Evolutionary conservation across 2,113 vertebrate species (phyloP), one percentile per base, ranked within the genome.

Genomic region (Poeciliopsis prolifica): DNA sequence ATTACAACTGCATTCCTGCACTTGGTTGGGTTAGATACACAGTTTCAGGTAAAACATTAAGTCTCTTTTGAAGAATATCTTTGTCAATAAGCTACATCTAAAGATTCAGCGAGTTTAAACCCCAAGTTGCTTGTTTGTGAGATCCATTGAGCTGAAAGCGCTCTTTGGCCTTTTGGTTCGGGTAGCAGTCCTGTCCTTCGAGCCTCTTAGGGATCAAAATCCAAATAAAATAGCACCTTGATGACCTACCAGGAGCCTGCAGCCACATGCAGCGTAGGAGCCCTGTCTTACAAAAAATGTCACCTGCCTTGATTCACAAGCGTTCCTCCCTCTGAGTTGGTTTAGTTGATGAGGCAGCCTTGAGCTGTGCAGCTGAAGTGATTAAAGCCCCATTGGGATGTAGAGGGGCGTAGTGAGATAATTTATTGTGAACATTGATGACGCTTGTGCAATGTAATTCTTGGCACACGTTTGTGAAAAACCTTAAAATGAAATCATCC

Each of bases 291-390:
- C 65, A 82, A 67, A 67, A 81, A 69, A 85, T 66, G 48, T 26
- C 37, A 64, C 67, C 58, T 64, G 68, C 79, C 48, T 75, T 3
- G 1, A 69, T 54, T 74, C 63, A 54, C 65, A 42, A 70, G 54
- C 71, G 37, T 58, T 70, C 74, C 67, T 76, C 62, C 33, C 51
- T 63, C 13, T 48, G 48, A 76, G 75, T 74, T 73, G 22, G 72
- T 67, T 58, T 24, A 83, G 77, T 70, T 75, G 77, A 82, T 86
- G 87, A 89, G 79, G 89, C 87, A 87, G 84, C 83, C 44, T 71
- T 77, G 64, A 80, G 75, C 75, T 68, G 76, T 62, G 51, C 4
- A 78, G 48, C 78, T 80, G 74, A 80, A 62, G 42, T 76, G 69
- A 61, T 40, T 75, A 28, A 35, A 72, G 75, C 72, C 68, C 35